Conservation (phyloP, 2,888 invertebrate genomes). For the Diogma glabrata region DNA sequence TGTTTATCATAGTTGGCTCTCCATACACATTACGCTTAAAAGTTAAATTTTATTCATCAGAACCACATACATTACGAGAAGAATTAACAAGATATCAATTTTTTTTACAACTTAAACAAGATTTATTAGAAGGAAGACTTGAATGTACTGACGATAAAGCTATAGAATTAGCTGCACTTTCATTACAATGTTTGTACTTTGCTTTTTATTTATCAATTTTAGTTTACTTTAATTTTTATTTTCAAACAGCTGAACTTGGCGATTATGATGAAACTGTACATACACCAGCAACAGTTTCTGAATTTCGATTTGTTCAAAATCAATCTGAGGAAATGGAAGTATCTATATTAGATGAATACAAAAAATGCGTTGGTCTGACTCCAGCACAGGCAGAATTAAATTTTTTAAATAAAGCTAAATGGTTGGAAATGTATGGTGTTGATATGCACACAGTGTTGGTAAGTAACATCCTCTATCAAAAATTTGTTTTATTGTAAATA, state of each 20-base stretch:
- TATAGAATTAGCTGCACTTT: constrained; percentile 81
- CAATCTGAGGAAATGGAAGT: constrained; percentile 96
- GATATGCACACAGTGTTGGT: constrained; percentile 94
- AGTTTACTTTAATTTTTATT: constrained; percentile 18
- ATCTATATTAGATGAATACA: constrained; percentile 83
- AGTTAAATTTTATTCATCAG: constrained; percentile 98
- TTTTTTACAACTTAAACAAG: constrained; percentile 93
- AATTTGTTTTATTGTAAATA: neutral
- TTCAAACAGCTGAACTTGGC: constrained; percentile 91
- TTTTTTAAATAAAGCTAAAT: constrained; percentile 91
- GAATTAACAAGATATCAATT: constrained; percentile 97
- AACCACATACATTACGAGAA: constrained; percentile 92
- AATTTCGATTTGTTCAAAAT: constrained; percentile 93
- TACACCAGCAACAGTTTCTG: constrained; percentile 93
- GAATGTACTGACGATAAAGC: constrained; percentile 79
- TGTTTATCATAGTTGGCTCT: constrained; percentile 68
- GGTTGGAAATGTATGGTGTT: constrained; percentile 98
- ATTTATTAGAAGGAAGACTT: constrained; percentile 81
- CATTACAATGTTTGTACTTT: constrained; percentile 96
- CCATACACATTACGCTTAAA: constrained; percentile 90
- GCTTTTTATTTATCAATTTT: constrained; percentile 31
- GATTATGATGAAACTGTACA: constrained; percentile 89
- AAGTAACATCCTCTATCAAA: constrained; percentile 23
- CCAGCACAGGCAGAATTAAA: constrained; percentile 94
- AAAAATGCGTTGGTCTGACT: constrained; percentile 71